phyloP scores from a whole-genome alignment of 2,888 invertebrate genomes.

The Noctua fimbriata region DNA sequence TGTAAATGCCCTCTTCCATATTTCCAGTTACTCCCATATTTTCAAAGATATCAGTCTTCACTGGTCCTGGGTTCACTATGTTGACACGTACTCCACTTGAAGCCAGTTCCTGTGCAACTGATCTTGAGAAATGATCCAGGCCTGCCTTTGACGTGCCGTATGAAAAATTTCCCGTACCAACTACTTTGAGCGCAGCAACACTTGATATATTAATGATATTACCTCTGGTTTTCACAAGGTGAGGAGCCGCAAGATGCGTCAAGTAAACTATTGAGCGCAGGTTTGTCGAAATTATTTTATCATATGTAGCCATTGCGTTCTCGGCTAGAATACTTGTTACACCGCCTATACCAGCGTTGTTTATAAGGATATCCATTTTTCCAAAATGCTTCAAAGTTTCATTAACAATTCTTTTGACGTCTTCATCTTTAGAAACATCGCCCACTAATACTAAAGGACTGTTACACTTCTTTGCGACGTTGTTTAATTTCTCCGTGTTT shows the following conservation, averaged over 20 bases:
- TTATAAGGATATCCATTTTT: slow-evolving; percentile 27
- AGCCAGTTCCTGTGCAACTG: slow-evolving; percentile 22
- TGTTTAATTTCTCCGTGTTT: slow-evolving; percentile 54
- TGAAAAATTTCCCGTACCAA: not conserved
- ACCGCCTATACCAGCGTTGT: slow-evolving; percentile 21
- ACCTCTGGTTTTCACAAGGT: slow-evolving; percentile 76
- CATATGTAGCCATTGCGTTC: slow-evolving; percentile 4
- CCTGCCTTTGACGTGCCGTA: slow-evolving; percentile 8
- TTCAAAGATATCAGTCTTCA: not conserved
- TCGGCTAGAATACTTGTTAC: not conserved
- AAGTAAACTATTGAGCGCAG: slow-evolving; percentile 43
- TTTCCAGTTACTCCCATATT: not conserved
- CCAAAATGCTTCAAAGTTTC: slow-evolving; percentile 29
- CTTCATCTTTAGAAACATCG: slow-evolving; percentile 34
- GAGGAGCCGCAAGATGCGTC: slow-evolving; percentile 59
- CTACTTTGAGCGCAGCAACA: not conserved
- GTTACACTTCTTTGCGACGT: slow-evolving; percentile 32
- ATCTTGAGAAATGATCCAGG: slow-evolving; percentile 21
- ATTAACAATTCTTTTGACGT: slow-evolving; percentile 22
- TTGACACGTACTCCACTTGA: slow-evolving; percentile 22
- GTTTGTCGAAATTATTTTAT: slow-evolving; percentile 46
- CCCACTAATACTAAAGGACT: slow-evolving; percentile 27
- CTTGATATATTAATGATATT: slow-evolving; percentile 68
- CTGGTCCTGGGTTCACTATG: slow-evolving; percentile 14
- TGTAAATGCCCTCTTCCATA: not conserved